A percentile compares a stretch with the other conserved stretches of the same genome.
phyloP scores from a whole-genome alignment of 1,140 invertebrate species.

The Cyrtorhinus lividipennis region DNA sequence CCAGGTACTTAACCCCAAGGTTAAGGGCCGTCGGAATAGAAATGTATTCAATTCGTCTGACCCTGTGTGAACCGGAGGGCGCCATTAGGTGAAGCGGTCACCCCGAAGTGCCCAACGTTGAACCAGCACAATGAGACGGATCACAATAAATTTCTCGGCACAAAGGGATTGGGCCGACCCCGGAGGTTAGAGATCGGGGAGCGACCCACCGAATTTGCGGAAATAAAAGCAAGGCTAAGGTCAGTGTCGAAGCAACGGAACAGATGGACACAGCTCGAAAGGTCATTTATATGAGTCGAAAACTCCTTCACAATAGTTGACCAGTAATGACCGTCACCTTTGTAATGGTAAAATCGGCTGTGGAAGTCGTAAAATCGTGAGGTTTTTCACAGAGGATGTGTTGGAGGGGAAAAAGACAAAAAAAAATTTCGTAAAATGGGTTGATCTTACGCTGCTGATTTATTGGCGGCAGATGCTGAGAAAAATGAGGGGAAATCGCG shows the following conservation, averaged over 20 bases:
- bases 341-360: slow-evolving; percentile 2
- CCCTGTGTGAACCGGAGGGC: slow-evolving; percentile 2
- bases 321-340: not conserved
- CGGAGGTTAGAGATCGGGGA: not conserved
- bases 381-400: not conserved
- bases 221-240: slow-evolving; percentile 5
- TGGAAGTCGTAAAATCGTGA: not conserved
- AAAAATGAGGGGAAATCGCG: not conserved
- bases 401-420: not conserved
- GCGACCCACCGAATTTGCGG: not conserved
- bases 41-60: slow-evolving; percentile 9
- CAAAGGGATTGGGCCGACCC: not conserved
- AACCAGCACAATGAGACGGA: not conserved
- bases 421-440: not conserved
- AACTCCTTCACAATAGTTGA: not conserved
- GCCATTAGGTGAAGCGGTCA: slow-evolving; percentile 3
- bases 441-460: not conserved
- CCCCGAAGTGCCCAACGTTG: not conserved
- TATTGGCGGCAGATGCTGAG: slow-evolving; percentile 1
- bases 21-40: slow-evolving; percentile 4
- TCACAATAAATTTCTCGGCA: not conserved
- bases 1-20: not conserved
- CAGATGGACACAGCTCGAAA: slow-evolving; percentile 1
- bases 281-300: slow-evolving; percentile 4
- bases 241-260: not conserved